These are phyloP conservation scores for Pegea sp. DNA, from an alignment of 23 tunicate species.

Conservation along the genomic window DNA sequence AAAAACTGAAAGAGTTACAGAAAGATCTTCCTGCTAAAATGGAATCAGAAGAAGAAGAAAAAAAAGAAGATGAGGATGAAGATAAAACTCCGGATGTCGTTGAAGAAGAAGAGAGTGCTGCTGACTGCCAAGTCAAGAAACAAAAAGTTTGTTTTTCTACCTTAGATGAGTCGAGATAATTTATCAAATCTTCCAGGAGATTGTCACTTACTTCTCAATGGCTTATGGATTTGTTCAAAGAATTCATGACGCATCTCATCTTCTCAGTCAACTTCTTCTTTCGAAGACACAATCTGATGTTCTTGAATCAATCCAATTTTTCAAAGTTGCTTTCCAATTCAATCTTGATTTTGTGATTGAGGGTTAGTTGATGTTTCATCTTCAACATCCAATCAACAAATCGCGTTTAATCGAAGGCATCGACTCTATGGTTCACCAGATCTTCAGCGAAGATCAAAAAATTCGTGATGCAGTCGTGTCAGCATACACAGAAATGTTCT, in stretches of 20 bases:
- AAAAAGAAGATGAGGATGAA: conserved; percentile 1
- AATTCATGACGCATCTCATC: conserved; percentile 55
- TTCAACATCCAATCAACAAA: neutral
- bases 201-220: conserved; percentile 20
- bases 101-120: conserved; percentile 6
- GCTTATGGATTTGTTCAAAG: conserved; percentile 41
- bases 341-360: conserved; percentile 34
- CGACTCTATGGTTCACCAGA: conserved; percentile 48
- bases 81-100: neutral
- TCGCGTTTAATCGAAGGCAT: conserved; percentile 13
- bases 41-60: neutral
- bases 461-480: conserved; percentile 63
- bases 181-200: conserved; percentile 3
- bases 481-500: conserved; percentile 59
- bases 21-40: no score
- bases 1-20: conserved; percentile 12
- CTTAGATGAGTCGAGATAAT: no score
- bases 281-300: conserved; percentile 53
- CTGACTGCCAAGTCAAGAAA: conserved; percentile 4
- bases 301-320: conserved; percentile 69
- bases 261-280: conserved; percentile 34
- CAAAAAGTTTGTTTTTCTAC: no score
- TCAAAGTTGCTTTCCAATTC: conserved; percentile 67
- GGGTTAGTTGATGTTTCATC: conserved; percentile 6
- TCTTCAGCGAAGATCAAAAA: conserved; percentile 74